Conservation (phyloP, 2,888 invertebrate species). For the Drosophila ezoana region DNA sequence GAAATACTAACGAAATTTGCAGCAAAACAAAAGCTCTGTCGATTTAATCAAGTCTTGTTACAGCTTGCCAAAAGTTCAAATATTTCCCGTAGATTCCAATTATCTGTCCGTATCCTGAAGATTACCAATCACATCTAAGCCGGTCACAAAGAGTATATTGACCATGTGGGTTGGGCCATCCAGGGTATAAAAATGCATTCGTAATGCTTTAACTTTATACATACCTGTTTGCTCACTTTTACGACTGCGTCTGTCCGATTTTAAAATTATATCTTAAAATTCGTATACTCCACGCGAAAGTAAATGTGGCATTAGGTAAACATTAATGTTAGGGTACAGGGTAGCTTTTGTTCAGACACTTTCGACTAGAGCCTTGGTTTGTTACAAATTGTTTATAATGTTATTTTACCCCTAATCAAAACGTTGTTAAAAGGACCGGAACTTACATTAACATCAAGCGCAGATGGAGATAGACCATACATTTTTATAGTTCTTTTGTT, state of each 20-base stretch:
- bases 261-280: no score
- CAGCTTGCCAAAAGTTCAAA: not conserved
- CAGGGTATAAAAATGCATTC: no score
- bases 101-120: not conserved
- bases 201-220: no score
- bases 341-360: not conserved
- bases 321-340: not conserved
- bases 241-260: no score
- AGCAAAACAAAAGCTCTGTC: no score
- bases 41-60: no score
- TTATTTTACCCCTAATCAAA: not conserved
- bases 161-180: no score
- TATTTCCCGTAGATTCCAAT: not conserved
- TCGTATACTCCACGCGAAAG: not conserved
- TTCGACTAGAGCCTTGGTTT: not conserved
- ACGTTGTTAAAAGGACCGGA: constrained; percentile 19
- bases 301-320: no score
- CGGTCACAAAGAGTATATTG: no score
- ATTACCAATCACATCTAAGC: no score
- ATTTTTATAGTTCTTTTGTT: constrained; percentile 40
- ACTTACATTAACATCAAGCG: constrained; percentile 67
- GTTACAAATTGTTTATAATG: not conserved
- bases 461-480: constrained; percentile 63
- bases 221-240: no score
- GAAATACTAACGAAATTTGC: no score